Percentiles rank a stretch among this genome's conserved stretches.
Conservation (phyloP, 2,113 vertebrate genomes). For the Tyto alba region DNA sequence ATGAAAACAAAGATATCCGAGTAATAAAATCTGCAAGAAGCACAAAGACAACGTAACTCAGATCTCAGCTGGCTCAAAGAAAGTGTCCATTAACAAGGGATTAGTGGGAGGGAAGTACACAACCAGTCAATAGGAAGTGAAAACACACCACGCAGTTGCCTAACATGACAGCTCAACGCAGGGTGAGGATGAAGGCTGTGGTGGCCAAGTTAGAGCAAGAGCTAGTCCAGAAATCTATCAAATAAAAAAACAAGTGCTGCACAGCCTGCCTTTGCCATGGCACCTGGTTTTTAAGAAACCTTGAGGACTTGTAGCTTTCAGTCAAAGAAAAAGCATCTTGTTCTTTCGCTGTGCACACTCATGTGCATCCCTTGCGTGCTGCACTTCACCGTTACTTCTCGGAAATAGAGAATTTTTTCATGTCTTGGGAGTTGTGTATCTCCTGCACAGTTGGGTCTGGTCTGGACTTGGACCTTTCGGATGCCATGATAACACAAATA, state of each 20-base stretch:
- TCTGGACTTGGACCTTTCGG: not conserved
- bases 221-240: not conserved
- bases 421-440: not conserved
- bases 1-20: constrained; percentile 76
- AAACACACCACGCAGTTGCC: constrained; percentile 11
- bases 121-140: constrained; percentile 62
- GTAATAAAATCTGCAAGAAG: constrained; percentile 72
- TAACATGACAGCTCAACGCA: not conserved
- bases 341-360: not conserved
- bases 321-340: not conserved
- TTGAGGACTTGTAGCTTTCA: not conserved
- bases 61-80: constrained; percentile 71
- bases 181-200: constrained; percentile 1
- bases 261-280: not conserved
- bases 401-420: not conserved
- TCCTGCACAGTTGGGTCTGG: not conserved
- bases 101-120: constrained; percentile 67
- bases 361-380: rapidly evolving
- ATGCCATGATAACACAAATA: not conserved
- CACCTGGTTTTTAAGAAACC: not conserved
- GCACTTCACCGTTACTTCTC: not conserved
- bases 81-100: constrained; percentile 76
- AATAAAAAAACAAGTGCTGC: not conserved
- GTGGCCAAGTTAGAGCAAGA: not conserved
- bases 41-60: constrained; percentile 65